Evolutionary conservation across 2,797 vertebrate species (phyloP), one percentile per base, ranked within the genome.

Genomic region (Leucoraja ocellata): DNA sequence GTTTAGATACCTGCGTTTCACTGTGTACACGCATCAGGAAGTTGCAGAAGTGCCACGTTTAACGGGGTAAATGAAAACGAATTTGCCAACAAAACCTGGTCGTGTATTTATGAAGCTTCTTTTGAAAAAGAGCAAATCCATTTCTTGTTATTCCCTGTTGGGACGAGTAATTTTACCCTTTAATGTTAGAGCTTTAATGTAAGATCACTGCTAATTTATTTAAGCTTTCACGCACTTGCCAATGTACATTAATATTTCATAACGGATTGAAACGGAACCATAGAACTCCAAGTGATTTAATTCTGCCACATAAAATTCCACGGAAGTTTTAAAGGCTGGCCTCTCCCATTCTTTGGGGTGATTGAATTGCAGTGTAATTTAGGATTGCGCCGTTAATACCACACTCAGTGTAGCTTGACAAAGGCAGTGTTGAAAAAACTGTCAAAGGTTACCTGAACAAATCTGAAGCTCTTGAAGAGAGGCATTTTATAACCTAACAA

Each of bases 181-280:
- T 71, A 32, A 32, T 32, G 1, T 16, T 23, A 46, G n/a, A 71
- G 36, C 36, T 91, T 68, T 36, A 18, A 68, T 91, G 32, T 36
- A 39, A 2, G 23, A 39, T 91, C 3, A 71, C 88, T 90, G 65
- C 7, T 71, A 91, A 91, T 91, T 91, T 91, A 73, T 91, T 91
- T 91, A 71, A 91, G 11, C 65, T 9, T 36, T 36, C 32, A 73
- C 32, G 16, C 71, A 68, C 21, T 32, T n/a, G 32, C 63, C 32
- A 71, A 68, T 23, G 61, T 71, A 7, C 7, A 21, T 68, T 91
- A 71, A 71, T 91, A 39, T 71, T 91, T 71, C n/a, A 91, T 71
- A 39, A 39, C 39, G 32, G 63, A 68, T 39, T 71, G 65, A 68
- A 91, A 71, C 25, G 32, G 65, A 39, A 32, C 65, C 88, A 39